phyloP scores from a whole-genome alignment of 2,888 invertebrate genomes.

The Neoitamus cyanurus region DNA sequence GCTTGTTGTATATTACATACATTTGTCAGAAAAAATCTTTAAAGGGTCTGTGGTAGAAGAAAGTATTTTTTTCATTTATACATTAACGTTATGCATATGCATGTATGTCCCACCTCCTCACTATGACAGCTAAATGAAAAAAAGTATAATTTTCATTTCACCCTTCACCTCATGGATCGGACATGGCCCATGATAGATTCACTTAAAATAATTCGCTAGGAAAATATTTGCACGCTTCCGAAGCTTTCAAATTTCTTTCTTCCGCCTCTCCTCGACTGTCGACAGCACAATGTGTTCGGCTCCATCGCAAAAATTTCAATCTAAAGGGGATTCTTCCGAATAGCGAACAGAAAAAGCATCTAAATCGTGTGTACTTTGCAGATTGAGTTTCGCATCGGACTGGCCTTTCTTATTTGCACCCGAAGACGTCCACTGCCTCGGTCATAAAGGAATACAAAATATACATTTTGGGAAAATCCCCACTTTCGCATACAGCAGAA shows the following conservation, averaged over 20 bases:
- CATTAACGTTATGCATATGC: too few species aligned
- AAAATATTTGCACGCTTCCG: background rate
- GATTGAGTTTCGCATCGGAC: background rate
- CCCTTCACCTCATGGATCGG: background rate
- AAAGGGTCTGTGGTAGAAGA: too few species aligned
- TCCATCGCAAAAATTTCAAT: constrained; percentile 7
- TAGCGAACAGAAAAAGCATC: background rate
- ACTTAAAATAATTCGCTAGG: constrained; percentile 20
- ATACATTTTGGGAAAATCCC: background rate
- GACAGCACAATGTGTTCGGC: background rate
- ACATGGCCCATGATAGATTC: background rate
- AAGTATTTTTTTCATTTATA: too few species aligned
- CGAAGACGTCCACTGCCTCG: background rate
- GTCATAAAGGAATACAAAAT: background rate
- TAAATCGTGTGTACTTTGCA: constrained; percentile 24
- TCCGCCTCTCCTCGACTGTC: background rate
- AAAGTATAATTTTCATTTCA: background rate
- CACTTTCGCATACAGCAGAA: background rate
- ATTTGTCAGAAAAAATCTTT: too few species aligned
- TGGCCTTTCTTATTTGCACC: constrained; percentile 24
- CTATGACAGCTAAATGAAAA: too few species aligned
- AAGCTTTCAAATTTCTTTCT: constrained; percentile 6
- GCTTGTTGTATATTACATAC: too few species aligned
- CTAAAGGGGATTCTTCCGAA: background rate
- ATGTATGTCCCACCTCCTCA: too few species aligned